Percentiles rank a stretch among this genome's conserved stretches.
phyloP scores from a whole-genome alignment of 1,140 invertebrate species.

The Brachionus sp. region DNA sequence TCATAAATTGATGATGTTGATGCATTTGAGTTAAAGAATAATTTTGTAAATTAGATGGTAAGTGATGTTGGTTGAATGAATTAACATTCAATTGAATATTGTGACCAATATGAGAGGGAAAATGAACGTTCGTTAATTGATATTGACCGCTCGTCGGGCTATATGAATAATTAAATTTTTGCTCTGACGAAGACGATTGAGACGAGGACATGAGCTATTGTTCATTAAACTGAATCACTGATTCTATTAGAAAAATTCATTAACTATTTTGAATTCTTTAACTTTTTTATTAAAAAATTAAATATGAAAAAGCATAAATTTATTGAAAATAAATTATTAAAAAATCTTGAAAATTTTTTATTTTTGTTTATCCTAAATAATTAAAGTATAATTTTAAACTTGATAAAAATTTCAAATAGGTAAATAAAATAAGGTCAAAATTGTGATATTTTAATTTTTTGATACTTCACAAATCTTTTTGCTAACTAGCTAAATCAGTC shows the following conservation, averaged over 20 bases:
- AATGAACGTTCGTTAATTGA: background rate
- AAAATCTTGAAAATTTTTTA: background rate
- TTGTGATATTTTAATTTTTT: background rate
- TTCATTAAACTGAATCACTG: background rate
- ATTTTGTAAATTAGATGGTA: background rate
- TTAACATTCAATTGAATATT: background rate
- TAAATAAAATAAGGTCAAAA: background rate
- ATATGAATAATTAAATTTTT: background rate
- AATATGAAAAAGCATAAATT: background rate
- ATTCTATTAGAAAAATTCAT: background rate
- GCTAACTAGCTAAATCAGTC: background rate
- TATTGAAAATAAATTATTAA: background rate
- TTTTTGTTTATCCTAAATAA: background rate
- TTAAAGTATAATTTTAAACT: background rate
- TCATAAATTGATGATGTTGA: slow-evolving; percentile 14
- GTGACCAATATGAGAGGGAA: background rate
- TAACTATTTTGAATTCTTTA: background rate
- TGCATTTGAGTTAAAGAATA: background rate
- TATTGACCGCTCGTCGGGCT: background rate
- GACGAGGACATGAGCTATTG: slow-evolving; percentile 6
- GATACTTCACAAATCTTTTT: background rate
- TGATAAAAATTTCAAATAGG: background rate
- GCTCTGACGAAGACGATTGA: background rate
- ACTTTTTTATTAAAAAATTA: background rate
- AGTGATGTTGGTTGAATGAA: background rate